phyloP scores from a whole-genome alignment of 2,113 vertebrate species.

The Hypomesus transpacificus region DNA sequence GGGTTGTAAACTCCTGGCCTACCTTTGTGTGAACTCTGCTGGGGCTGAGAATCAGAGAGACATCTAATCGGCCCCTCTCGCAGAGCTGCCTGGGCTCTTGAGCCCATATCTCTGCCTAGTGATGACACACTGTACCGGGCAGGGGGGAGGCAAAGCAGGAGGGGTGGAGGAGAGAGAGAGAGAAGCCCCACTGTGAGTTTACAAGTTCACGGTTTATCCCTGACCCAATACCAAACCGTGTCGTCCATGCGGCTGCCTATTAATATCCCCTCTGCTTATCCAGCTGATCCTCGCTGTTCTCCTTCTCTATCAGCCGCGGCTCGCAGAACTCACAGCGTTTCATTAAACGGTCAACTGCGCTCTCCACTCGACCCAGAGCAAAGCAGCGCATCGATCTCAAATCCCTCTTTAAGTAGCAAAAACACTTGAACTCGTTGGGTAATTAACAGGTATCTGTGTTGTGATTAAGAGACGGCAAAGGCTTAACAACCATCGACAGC shows the following conservation, averaged over 20 bases:
- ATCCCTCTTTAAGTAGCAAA: conserved; percentile 72
- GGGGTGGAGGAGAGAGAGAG: conserved; percentile 39
- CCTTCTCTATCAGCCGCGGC: conserved; percentile 39
- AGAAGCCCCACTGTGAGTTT: conserved; percentile 71
- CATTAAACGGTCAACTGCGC: conserved; percentile 61
- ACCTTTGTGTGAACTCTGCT: conserved; percentile 72
- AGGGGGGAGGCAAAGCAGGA: conserved; percentile 34
- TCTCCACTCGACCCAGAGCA: conserved; percentile 45
- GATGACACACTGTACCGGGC: conserved; percentile 56
- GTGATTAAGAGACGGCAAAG: conserved; percentile 68
- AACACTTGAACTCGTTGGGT: conserved; percentile 72
- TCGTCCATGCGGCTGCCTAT: conserved; percentile 64
- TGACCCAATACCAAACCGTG: conserved; percentile 69
- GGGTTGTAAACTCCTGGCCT: conserved; percentile 59
- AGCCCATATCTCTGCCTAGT: conserved; percentile 58
- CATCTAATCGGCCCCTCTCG: conserved; percentile 58
- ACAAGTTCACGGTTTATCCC: conserved; percentile 78
- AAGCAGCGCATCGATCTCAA: conserved; percentile 62
- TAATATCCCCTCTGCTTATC: conserved; percentile 60
- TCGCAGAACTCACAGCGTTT: conserved; percentile 45
- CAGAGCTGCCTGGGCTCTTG: conserved; percentile 49
- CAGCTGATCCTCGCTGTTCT: conserved; percentile 50
- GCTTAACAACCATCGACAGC: conserved; percentile 71
- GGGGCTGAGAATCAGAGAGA: conserved; percentile 68
- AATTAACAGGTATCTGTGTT: conserved; percentile 78